These are phyloP conservation scores for Nycteola revayana DNA, from an alignment of 2,888 invertebrate species.

Conservation along the genomic window DNA sequence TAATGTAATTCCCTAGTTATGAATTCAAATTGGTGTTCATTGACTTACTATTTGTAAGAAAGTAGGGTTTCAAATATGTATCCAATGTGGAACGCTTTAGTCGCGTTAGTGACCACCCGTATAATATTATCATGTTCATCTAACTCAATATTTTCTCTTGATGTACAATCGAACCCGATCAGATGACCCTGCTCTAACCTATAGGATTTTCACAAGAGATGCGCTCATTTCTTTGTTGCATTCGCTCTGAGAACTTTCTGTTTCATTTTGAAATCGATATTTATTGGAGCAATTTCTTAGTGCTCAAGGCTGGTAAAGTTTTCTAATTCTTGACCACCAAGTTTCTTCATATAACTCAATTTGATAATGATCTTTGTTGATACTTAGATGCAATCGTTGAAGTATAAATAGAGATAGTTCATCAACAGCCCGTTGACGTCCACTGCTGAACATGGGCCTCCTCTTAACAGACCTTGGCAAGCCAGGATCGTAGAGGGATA, in stretches of 20 bases:
- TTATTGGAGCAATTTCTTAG: background rate
- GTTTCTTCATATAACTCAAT: too few relatives aligned
- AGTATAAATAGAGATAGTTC: too few relatives aligned
- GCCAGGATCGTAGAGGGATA: too few relatives aligned
- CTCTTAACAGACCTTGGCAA: too few relatives aligned
- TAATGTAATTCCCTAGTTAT: conserved; percentile 12
- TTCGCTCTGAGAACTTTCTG: conserved; percentile 29
- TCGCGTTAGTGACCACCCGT: conserved; percentile 34
- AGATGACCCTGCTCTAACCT: conserved; percentile 59
- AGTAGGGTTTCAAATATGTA: conserved; percentile 10
- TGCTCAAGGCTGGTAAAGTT: background rate
- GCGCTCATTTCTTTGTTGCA: conserved; percentile 34
- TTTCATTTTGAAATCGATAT: conserved; percentile 22
- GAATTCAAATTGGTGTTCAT: conserved; percentile 12
- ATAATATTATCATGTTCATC: conserved; percentile 54
- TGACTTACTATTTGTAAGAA: conserved; percentile 14
- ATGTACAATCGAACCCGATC: conserved; percentile 64
- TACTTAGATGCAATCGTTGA: too few relatives aligned
- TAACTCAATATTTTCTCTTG: conserved; percentile 67
- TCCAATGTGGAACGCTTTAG: conserved; percentile 29
- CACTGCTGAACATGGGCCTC: too few relatives aligned
- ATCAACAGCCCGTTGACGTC: too few relatives aligned
- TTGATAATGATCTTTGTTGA: too few relatives aligned
- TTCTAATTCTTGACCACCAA: too few relatives aligned
- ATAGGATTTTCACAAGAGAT: conserved; percentile 50